These are phyloP conservation scores for Muscicapa striata DNA, from an alignment of 2,797 vertebrate genomes.

Conservation along the genomic window DNA sequence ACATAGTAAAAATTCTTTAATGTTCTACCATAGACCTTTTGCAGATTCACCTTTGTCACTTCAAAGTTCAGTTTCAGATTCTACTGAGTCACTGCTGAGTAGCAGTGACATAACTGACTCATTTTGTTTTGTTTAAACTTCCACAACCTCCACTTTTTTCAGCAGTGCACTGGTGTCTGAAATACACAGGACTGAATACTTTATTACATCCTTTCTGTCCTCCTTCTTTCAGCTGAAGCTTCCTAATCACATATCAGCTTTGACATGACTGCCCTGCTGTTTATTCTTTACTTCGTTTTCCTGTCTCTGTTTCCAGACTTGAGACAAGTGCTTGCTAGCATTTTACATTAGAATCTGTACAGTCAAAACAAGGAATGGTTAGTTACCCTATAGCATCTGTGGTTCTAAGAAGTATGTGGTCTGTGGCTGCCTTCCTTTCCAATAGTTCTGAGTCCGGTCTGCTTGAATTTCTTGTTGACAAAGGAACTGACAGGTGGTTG, in stretches of 20 bases:
- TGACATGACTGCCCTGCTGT: neutral
- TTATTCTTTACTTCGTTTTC: neutral
- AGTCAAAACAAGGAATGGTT: constrained; percentile 6
- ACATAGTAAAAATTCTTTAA: neutral
- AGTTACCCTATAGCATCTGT: neutral
- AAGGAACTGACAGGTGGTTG: constrained; percentile 42
- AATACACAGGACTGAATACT: neutral
- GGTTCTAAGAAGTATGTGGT: constrained; percentile 12
- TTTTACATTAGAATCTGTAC: neutral
- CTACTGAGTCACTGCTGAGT: neutral
- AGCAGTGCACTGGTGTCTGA: neutral
- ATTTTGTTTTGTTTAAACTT: neutral
- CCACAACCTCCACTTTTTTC: neutral
- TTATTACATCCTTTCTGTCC: neutral
- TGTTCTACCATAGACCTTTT: neutral
- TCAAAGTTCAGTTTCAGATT: neutral
- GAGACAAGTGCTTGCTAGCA: neutral
- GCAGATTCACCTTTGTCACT: neutral
- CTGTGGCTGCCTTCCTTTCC: constrained; percentile 36
- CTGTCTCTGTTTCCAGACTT: neutral
- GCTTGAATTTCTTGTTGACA: constrained; percentile 43
- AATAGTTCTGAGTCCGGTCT: constrained; percentile 33
- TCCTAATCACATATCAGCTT: neutral
- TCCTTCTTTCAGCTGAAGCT: neutral
- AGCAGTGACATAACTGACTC: neutral